Base-by-base conservation (phyloP, 2,113 vertebrate species). In the Dipodomys spectabilis region DNA sequence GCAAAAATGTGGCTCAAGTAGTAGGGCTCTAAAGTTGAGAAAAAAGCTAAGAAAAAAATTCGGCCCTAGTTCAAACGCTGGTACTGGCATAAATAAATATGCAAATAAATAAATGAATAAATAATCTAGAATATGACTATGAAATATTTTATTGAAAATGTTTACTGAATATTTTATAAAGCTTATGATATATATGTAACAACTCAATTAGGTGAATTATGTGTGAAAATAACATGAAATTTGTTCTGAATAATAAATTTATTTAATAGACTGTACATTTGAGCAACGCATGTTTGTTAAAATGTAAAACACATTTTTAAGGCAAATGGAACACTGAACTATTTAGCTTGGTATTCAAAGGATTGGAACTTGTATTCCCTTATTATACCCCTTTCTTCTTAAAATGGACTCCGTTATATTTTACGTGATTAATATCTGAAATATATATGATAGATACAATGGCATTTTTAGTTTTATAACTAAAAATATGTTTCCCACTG, bases 381-480 rank as follows among this genome's bases (percentile, higher is more conserved):
- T 44, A 81, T 75, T 94, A 69, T 49, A 49, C 6, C 9, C 5
- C 0, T 85, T 86, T 81, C 0, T 57, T 91, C 84, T 81, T 28
- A 78, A 88, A 73, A 77, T 69, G n/a, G 62, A 83, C 30, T 90
- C 85, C n/a, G n/a, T n/a, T n/a, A 4, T 28, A 90, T 88, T 94
- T 90, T 85, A 93, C 71, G 5, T 87, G 72, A 94, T 15, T 91
- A 81, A 94, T 4, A 91, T 30, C 57, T 6, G 87, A 91, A 80
- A 67, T 35, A 72, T 71, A 69, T 2, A 83, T 32, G 32, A 87
- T 27, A 53, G 28, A 94, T 60, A 1, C 49, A 92, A 10, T n/a
- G 62, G n/a, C 18, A 57, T 19, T 35, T 86, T 82, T 72, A 44
- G n/a, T 83, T 78, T 27, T 71, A 0, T 81, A 71, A 90, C 15